Evolutionary conservation across 37 sponge, comb jelly and placozoan species (phyloP).

Genomic region (Mnemiopsis leidyi): DNA sequence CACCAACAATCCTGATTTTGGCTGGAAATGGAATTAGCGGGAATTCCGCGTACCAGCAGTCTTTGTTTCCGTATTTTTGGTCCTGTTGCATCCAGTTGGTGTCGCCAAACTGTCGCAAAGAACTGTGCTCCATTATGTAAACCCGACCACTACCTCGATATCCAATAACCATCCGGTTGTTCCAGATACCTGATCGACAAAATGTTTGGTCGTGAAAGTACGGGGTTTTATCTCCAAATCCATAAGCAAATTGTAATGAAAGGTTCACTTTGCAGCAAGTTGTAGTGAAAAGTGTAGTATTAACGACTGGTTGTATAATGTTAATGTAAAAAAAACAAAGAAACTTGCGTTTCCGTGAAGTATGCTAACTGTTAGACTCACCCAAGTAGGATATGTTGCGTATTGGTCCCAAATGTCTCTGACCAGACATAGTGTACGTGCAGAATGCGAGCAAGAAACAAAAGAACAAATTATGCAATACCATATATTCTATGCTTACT

Average conservation of each 20-base stretch:
- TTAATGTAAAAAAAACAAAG: no score
- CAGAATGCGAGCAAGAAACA: no score
- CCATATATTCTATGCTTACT: no score
- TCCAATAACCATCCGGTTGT: neutral
- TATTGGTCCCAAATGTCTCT: neutral
- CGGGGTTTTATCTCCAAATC: neutral
- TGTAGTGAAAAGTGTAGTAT: no score
- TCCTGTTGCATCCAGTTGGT: constrained; percentile 20
- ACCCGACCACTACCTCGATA: neutral
- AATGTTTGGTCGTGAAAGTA: neutral
- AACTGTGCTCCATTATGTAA: neutral
- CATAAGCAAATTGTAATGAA: no score
- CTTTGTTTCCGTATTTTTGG: neutral
- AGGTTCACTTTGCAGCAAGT: no score
- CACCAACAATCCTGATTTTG: neutral
- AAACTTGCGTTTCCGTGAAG: no score
- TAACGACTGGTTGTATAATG: no score
- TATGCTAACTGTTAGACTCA: neutral
- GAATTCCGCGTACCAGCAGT: constrained; percentile 21
- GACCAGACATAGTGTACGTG: neutral
- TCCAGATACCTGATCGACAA: neutral
- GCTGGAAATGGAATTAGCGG: neutral
- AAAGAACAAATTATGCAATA: no score
- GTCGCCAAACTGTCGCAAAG: neutral
- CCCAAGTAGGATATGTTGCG: neutral